phyloP scores from a whole-genome alignment of 2,797 vertebrate genomes.

The Rallus crepitans region DNA sequence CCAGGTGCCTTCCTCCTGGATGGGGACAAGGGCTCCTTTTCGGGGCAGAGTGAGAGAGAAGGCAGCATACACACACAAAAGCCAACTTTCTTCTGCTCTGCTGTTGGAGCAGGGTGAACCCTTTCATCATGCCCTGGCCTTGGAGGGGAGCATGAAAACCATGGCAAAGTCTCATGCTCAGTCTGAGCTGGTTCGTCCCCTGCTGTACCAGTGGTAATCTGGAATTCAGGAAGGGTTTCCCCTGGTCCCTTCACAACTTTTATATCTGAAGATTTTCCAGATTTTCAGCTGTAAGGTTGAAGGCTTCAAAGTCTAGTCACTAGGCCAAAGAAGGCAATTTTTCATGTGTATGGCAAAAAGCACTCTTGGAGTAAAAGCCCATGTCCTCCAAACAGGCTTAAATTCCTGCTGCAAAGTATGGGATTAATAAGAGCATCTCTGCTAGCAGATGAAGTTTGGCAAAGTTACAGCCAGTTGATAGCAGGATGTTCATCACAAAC shows the following conservation, averaged over 20 bases:
- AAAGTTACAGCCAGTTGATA: constrained; percentile 24
- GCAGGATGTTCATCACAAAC: constrained; percentile 11
- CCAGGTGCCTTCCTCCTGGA: neutral
- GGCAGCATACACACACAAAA: neutral
- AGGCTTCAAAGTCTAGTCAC: neutral
- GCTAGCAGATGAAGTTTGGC: constrained; percentile 16
- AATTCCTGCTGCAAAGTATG: neutral
- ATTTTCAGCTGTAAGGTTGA: neutral
- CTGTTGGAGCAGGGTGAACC: neutral
- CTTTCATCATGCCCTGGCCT: neutral
- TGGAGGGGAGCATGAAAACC: neutral
- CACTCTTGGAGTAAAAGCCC: neutral
- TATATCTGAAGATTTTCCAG: neutral
- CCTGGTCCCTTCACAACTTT: neutral
- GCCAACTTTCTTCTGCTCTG: neutral
- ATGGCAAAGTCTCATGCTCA: neutral
- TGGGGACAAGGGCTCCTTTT: neutral
- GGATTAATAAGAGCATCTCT: neutral
- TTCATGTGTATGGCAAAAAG: neutral
- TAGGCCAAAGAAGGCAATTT: neutral
- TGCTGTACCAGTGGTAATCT: neutral
- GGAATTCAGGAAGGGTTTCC: neutral
- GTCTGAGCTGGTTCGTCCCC: neutral
- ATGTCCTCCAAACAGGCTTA: neutral
- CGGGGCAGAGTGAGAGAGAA: neutral